Evolutionary conservation across 2,888 invertebrate species (phyloP), one percentile per base, ranked within the genome.

Genomic region (Rambutsinella grinnellia): DNA sequence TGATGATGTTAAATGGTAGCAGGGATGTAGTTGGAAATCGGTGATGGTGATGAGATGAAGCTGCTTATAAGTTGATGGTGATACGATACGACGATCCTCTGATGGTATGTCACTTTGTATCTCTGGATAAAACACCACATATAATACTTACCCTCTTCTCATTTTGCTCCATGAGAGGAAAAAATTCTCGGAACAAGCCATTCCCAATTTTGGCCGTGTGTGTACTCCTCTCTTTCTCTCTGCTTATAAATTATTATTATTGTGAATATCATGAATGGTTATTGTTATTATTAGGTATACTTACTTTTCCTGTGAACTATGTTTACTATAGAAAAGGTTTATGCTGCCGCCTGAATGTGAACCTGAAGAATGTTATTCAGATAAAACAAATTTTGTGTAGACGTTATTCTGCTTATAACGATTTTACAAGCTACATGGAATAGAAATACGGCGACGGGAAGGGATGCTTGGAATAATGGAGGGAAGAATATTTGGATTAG

Each of bases 231-330:
- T 58, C 10, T 28, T 44, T 58, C 27, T 19, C 57, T n/a, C n/a
- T 17, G 19, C 47, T 24, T 47, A 21, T 24, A 54, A 5, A 23
- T 54, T 54, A 24, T 23, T 21, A 57, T 26, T 62, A 62, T 24
- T 49, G 46, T 47, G 19, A 36, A 61, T 53, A 56, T 56, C 24
- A 58, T 58, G 36, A 36, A 36, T 36, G 36, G 36, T 36, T 36
- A 36, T 36, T 36, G 36, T 36, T 36, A 36, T 36, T 36, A 36
- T 5, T 36, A 36, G 36, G 36, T 36, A 36, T 13, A 36, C 36
- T 36, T 36, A 36, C 36, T 36, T 36, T 36, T 36, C 36, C 13
- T 5, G 36, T 13, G 36, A 36, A 36, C 36, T 13, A 13, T 36
- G 36, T 36, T 8, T 8, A 8, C 36, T 36, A 36, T 13, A 36